phyloP scores from a whole-genome alignment of 2,113 vertebrate species.

The Atlantisia rogersi region DNA sequence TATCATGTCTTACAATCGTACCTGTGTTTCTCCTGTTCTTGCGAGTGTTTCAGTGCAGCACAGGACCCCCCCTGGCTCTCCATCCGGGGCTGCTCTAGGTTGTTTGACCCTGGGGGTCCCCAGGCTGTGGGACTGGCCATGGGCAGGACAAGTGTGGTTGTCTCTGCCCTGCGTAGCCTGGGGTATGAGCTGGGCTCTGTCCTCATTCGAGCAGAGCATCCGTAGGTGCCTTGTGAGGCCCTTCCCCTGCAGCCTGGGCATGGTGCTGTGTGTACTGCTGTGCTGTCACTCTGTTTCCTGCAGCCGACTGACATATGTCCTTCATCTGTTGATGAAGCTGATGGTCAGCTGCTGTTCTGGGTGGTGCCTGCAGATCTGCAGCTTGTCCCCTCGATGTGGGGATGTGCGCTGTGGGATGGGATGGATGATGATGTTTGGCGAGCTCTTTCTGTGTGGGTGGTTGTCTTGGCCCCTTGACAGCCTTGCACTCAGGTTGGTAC shows the following conservation, averaged over 20 bases:
- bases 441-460: not conserved
- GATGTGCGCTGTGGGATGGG: not conserved
- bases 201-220: not conserved
- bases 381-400: not conserved
- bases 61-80: not conserved
- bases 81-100: not conserved
- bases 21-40: not conserved
- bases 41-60: fast-evolving
- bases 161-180: not conserved
- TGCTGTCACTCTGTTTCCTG: not conserved
- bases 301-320: not conserved
- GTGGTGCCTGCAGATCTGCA: not conserved
- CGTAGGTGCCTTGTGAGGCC: not conserved
- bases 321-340: not conserved
- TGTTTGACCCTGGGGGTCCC: not conserved
- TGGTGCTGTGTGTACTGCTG: fast-evolving
- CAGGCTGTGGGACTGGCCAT: fast-evolving
- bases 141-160: not conserved
- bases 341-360: not conserved
- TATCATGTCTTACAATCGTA: conserved; percentile 25
- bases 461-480: not conserved
- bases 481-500: not conserved
- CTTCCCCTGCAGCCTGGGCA: not conserved
- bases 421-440: not conserved
- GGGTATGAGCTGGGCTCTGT: not conserved